These are phyloP conservation scores for Champsocephalus esox DNA, from an alignment of 2,797 vertebrate genomes.

Conservation along the genomic window DNA sequence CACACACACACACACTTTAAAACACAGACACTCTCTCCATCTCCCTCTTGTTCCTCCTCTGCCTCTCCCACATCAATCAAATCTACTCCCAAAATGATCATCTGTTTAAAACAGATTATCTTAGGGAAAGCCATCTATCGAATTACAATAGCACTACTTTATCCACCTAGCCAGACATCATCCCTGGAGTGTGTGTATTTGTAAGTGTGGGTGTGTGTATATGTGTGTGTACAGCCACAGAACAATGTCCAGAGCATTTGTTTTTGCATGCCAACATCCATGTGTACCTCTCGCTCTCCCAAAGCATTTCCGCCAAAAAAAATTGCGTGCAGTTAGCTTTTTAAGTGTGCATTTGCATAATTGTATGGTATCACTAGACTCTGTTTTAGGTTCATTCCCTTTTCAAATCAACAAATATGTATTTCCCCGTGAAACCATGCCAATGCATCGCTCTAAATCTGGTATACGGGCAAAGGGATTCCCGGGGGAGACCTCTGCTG, in stretches of 20 bases:
- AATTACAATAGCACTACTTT: slow-evolving; percentile 88
- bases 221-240: slow-evolving; percentile 37
- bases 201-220: slow-evolving; percentile 38
- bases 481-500: slow-evolving; percentile 24
- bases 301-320: slow-evolving; percentile 52
- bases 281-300: slow-evolving; percentile 48
- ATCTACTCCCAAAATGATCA: slow-evolving; percentile 87
- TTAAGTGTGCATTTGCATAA: slow-evolving; percentile 80
- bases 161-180: slow-evolving; percentile 85
- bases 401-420: slow-evolving; percentile 76
- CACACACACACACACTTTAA: slow-evolving; percentile 33
- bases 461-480: slow-evolving; percentile 45
- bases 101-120: slow-evolving; percentile 88
- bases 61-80: slow-evolving; percentile 84
- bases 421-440: slow-evolving; percentile 63
- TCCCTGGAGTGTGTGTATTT: slow-evolving; percentile 74
- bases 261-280: slow-evolving; percentile 58
- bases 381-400: slow-evolving; percentile 72
- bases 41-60: slow-evolving; percentile 57
- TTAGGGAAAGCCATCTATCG: slow-evolving; percentile 86
- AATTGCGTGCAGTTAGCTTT: slow-evolving; percentile 57
- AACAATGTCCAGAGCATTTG: slow-evolving; percentile 71
- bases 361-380: slow-evolving; percentile 81
- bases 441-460: slow-evolving; percentile 44
- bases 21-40: slow-evolving; percentile 46